Conservation (phyloP, 2,797 vertebrate species). For the Microctenopoma lineatum region DNA sequence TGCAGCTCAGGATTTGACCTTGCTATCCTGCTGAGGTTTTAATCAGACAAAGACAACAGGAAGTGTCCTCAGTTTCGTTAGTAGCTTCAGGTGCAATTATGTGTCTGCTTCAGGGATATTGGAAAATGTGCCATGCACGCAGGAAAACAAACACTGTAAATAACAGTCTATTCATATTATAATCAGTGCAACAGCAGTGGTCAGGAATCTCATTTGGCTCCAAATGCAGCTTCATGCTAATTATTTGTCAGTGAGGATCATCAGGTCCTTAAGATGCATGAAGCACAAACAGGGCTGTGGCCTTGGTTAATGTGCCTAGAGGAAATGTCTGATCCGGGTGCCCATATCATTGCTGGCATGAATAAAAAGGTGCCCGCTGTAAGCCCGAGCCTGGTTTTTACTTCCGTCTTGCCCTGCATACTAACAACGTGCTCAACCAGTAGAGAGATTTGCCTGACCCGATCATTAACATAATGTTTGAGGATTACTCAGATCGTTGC, state of each 20-base stretch:
- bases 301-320: conserved; percentile 69
- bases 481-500: conserved; percentile 80
- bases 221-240: conserved; percentile 25
- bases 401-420: conserved; percentile 67
- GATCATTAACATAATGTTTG: conserved; percentile 73
- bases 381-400: conserved; percentile 55
- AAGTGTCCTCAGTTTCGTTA: conserved; percentile 40
- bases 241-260: conserved; percentile 50
- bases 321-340: conserved; percentile 66
- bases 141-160: conserved; percentile 36
- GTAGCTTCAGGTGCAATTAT: conserved; percentile 15
- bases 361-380: conserved; percentile 64
- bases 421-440: conserved; percentile 79
- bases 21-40: conserved; percentile 53
- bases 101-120: not conserved
- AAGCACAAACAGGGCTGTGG: conserved; percentile 65
- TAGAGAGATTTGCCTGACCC: conserved; percentile 54
- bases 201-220: conserved; percentile 23
- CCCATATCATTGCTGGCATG: conserved; percentile 69
- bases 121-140: conserved; percentile 25
- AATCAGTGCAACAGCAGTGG: conserved; percentile 11
- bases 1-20: conserved; percentile 56
- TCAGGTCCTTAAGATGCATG: conserved; percentile 69
- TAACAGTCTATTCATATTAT: conserved; percentile 13
- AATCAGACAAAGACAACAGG: conserved; percentile 48